Conservation (phyloP, 2,888 invertebrate species). For the Athalia circularis region DNA sequence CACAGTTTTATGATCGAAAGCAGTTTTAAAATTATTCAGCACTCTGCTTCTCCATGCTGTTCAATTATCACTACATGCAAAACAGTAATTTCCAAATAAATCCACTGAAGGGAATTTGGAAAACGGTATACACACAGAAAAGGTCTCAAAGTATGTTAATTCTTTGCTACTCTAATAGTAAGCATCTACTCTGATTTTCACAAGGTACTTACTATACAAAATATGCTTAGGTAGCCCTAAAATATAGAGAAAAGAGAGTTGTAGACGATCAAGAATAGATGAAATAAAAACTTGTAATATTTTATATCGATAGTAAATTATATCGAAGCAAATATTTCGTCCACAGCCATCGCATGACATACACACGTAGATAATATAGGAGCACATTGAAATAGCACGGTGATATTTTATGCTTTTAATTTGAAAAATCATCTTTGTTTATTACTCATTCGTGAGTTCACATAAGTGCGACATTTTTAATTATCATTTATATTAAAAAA, state of each 20-base stretch:
- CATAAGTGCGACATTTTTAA: no score
- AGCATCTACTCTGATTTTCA: slow-evolving; percentile 48
- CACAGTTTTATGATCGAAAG: no score
- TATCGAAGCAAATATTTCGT: slow-evolving; percentile 35
- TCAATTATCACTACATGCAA: neutral
- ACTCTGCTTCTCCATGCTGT: neutral
- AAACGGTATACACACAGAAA: neutral
- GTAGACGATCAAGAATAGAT: slow-evolving; percentile 24
- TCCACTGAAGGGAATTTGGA: neutral
- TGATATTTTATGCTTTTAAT: no score
- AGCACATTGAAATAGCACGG: slow-evolving; percentile 5
- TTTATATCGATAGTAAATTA: slow-evolving; percentile 17
- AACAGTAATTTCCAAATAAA: neutral
- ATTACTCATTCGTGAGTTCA: no score
- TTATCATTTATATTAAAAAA: neutral
- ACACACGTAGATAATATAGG: slow-evolving; percentile 12
- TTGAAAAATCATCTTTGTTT: neutral
- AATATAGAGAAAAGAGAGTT: slow-evolving; percentile 54
- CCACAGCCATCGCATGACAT: slow-evolving; percentile 45
- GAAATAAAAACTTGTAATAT: slow-evolving; percentile 2
- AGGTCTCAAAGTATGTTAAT: neutral
- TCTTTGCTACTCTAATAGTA: slow-evolving; percentile 34
- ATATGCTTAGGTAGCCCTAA: slow-evolving; percentile 72
- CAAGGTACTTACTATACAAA: slow-evolving; percentile 70
- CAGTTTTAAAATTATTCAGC: no score